phyloP scores from a whole-genome alignment of 2,888 invertebrate species.

The Brachyptera risi region DNA sequence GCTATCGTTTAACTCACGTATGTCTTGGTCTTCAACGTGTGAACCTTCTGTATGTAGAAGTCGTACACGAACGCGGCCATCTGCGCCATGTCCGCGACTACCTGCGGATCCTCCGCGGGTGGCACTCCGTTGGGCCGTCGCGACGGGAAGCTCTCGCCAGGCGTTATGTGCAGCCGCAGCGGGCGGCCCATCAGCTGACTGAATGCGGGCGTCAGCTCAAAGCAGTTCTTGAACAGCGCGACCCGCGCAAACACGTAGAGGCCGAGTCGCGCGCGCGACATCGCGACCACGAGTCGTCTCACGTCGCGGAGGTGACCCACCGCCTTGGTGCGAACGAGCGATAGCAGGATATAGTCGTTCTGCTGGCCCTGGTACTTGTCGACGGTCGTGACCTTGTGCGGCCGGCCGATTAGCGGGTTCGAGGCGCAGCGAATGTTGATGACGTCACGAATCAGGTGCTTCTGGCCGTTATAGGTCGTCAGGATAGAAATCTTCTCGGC shows the following conservation, averaged over 20 bases:
- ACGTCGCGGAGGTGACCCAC: conserved; percentile 98
- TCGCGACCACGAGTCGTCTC: conserved; percentile 92
- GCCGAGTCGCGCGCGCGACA: conserved; percentile 95
- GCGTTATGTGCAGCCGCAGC: conserved; percentile 70
- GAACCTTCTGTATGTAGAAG: conserved; percentile 76
- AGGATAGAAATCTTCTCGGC: conserved; percentile 94
- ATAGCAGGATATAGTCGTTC: conserved; percentile 96
- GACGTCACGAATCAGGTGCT: conserved; percentile 94
- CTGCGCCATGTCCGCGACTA: conserved; percentile 83
- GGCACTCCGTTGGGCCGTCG: conserved; percentile 51
- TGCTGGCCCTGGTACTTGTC: conserved; percentile 99
- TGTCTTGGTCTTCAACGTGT: conserved; percentile 54
- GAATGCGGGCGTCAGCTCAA: conserved; percentile 94
- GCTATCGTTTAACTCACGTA: conserved; percentile 43
- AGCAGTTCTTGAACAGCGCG: conserved; percentile 91
- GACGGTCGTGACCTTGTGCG: conserved; percentile 92
- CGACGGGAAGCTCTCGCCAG: conserved; percentile 76
- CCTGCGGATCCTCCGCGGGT: conserved; percentile 50
- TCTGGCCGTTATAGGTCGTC: conserved; percentile 99
- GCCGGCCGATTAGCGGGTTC: conserved; percentile 91
- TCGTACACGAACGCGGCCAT: conserved; percentile 95
- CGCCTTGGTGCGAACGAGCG: conserved; percentile 90
- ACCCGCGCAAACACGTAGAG: conserved; percentile 94
- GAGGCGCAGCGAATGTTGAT: conserved; percentile 88
- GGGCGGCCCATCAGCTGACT: conserved; percentile 84